These are phyloP conservation scores for Hypena proboscidalis DNA, from an alignment of 2,888 invertebrate species.

Conservation along the genomic window DNA sequence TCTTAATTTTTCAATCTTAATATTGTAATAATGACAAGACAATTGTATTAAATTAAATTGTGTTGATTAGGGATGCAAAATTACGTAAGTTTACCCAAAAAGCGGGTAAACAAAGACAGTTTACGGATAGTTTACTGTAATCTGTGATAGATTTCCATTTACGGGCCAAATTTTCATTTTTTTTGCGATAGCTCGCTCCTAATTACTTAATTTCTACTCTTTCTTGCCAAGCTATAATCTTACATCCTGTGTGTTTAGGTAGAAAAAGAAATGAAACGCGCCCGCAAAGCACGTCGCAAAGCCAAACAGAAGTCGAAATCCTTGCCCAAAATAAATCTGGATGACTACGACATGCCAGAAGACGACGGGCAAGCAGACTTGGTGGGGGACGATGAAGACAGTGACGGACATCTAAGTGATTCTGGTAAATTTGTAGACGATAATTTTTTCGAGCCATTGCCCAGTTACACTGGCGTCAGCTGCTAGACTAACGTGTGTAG, in stretches of 20 bases:
- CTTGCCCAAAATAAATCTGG: conserved; percentile 89
- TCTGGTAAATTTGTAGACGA: conserved; percentile 58
- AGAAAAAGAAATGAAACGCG: conserved; percentile 85
- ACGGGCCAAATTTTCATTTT: neutral
- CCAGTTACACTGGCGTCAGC: no score
- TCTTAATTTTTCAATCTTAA: no score
- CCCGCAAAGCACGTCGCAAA: conserved; percentile 84
- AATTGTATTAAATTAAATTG: no score
- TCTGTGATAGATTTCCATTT: no score
- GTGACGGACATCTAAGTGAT: conserved; percentile 79
- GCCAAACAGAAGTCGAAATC: conserved; percentile 80
- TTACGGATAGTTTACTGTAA: no score
- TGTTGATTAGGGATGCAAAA: no score
- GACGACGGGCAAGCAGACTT: conserved; percentile 91
- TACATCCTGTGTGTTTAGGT: conserved; percentile 51
- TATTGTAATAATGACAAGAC: no score
- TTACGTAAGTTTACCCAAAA: no score
- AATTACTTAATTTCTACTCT: neutral
- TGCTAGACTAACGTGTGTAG: no score
- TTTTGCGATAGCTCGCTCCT: no score
- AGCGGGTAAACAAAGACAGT: no score
- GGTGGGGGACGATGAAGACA: conserved; percentile 78
- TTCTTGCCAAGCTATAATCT: neutral
- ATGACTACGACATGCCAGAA: conserved; percentile 91
- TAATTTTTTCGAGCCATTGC: no score